phyloP scores from a whole-genome alignment of 2,113 vertebrate species.

The Alectura lathami region DNA sequence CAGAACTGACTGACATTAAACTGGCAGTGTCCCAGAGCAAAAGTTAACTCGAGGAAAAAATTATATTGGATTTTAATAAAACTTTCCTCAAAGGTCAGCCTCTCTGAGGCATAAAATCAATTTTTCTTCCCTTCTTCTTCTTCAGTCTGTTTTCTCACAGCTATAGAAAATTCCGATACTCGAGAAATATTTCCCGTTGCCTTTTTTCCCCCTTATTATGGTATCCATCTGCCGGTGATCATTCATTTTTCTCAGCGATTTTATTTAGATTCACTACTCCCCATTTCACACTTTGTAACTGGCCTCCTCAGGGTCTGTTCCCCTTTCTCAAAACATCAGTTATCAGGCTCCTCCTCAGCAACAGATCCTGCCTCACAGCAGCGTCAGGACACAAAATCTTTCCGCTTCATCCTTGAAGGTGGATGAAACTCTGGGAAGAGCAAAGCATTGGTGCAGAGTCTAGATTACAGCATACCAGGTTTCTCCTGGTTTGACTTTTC shows the following conservation, averaged over 20 bases:
- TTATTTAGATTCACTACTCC: background rate
- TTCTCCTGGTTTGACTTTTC: background rate
- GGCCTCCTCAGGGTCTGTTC: background rate
- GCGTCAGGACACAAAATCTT: background rate
- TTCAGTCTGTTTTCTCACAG: background rate
- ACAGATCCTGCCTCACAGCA: background rate
- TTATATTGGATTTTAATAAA: constrained; percentile 43
- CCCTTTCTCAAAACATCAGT: background rate
- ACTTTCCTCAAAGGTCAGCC: constrained; percentile 37
- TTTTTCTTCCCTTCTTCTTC: background rate
- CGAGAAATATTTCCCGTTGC: background rate
- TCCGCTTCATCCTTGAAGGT: background rate
- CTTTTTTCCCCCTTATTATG: background rate
- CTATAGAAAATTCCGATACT: constrained; percentile 1
- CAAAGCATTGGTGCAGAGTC: background rate
- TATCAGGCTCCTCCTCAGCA: background rate
- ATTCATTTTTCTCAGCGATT: background rate
- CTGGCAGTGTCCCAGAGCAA: background rate
- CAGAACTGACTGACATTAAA: background rate
- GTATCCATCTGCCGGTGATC: background rate
- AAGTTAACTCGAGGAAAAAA: constrained; percentile 36
- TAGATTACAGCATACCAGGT: background rate
- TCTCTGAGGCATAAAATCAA: constrained; percentile 34
- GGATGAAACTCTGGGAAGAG: background rate
- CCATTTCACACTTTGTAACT: background rate